These are phyloP conservation scores for Idris sp. DNA, from an alignment of 1,140 invertebrate genomes.

Conservation along the genomic window DNA sequence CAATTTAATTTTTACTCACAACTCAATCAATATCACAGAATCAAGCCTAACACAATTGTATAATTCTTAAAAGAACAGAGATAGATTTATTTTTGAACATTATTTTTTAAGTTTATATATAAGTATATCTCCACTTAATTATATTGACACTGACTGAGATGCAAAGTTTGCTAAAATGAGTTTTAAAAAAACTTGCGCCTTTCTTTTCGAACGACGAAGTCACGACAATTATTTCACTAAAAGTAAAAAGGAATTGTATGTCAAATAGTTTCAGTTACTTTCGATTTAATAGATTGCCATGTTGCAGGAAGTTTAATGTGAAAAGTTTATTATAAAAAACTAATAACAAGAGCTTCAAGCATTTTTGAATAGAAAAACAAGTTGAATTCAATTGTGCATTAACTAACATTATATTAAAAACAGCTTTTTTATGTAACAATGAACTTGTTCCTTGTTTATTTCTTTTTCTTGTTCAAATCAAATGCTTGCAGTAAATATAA, in stretches of 20 bases:
- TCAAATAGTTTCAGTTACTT: conserved; percentile 22
- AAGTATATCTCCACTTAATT: conserved; percentile 14
- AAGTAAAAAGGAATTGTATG: conserved; percentile 34
- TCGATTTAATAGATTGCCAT: conserved; percentile 15
- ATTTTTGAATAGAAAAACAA: not conserved
- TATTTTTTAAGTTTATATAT: too few relatives aligned
- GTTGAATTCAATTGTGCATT: not conserved
- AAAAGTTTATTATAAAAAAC: not conserved
- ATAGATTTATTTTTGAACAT: too few relatives aligned
- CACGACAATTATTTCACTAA: conserved; percentile 35
- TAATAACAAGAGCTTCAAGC: not conserved
- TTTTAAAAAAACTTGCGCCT: conserved; percentile 16
- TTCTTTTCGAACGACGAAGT: conserved; percentile 13
- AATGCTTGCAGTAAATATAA: too few relatives aligned
- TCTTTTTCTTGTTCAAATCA: too few relatives aligned
- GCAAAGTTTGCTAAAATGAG: conserved; percentile 11
- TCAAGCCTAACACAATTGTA: too few relatives aligned
- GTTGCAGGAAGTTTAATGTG: not conserved
- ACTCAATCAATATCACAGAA: not conserved
- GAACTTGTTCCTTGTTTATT: too few relatives aligned
- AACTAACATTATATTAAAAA: too few relatives aligned
- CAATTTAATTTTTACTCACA: not conserved
- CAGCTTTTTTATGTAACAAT: too few relatives aligned
- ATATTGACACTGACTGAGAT: conserved; percentile 15
- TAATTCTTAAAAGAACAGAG: too few relatives aligned